Conservation (phyloP, 2,888 invertebrate species). For the Podabrus alpinus region DNA sequence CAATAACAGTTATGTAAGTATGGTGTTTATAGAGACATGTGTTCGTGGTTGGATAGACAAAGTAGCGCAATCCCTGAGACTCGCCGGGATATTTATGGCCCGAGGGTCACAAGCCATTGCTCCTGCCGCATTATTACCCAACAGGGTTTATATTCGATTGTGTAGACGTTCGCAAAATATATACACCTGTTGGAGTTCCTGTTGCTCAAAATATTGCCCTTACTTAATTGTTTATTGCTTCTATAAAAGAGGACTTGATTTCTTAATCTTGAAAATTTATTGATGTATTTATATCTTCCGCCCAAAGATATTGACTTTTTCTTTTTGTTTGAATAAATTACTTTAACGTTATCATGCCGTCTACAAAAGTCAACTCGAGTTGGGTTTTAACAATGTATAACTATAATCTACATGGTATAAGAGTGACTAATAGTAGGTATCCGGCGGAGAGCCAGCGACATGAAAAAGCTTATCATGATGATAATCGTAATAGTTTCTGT, state of each 20-base stretch:
- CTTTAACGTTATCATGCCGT: neutral
- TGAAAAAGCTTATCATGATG: conserved; percentile 26
- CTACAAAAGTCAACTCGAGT: neutral
- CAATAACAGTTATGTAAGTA: conserved; percentile 31
- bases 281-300: neutral
- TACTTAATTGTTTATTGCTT: conserved; percentile 21
- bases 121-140: conserved; percentile 57
- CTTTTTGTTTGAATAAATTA: neutral
- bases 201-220: conserved; percentile 35
- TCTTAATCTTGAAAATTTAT: neutral
- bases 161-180: conserved; percentile 54
- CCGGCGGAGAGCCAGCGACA: conserved; percentile 35
- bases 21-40: conserved; percentile 32
- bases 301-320: neutral
- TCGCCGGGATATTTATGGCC: conserved; percentile 56
- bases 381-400: neutral
- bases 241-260: conserved; percentile 6
- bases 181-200: conserved; percentile 57
- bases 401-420: conserved; percentile 22
- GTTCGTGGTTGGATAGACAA: conserved; percentile 33
- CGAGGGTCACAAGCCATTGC: conserved; percentile 58
- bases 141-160: conserved; percentile 56
- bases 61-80: conserved; percentile 48
- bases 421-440: conserved; percentile 37
- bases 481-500: conserved; percentile 26